Conservation (phyloP, 2,113 vertebrate genomes). For the Semnornis frantzii region DNA sequence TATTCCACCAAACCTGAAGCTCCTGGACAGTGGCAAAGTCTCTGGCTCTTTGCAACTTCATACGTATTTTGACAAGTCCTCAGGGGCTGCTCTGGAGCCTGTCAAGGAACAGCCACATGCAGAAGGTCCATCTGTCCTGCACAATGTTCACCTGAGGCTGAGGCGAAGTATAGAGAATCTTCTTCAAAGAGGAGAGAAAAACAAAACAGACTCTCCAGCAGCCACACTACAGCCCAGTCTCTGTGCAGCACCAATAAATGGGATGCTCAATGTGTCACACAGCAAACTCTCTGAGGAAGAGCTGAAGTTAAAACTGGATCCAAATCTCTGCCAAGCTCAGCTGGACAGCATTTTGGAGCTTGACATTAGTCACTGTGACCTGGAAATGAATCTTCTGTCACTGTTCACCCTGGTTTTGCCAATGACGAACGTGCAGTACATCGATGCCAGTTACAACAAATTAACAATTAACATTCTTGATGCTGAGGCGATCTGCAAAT, state of each 20-base stretch:
- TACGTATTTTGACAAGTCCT: neutral
- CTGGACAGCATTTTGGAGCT: constrained; percentile 3
- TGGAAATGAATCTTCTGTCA: constrained; percentile 22
- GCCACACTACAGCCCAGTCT: rapidly evolving
- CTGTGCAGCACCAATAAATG: neutral
- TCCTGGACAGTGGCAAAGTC: neutral
- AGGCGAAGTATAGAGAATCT: neutral
- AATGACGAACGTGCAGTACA: neutral
- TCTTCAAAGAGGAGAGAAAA: neutral
- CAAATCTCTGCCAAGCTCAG: neutral
- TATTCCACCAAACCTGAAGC: neutral
- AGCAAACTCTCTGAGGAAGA: constrained; percentile 3
- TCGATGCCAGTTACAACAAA: constrained; percentile 34
- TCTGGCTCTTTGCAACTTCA: neutral
- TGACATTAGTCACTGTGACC: constrained; percentile 14
- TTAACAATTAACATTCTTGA: constrained; percentile 30
- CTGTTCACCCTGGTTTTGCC: neutral
- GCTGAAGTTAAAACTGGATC: neutral
- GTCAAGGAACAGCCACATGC: rapidly evolving
- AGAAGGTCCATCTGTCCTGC: neutral
- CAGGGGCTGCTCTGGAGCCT: neutral
- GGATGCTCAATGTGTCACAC: neutral
- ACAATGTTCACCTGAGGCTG: neutral
- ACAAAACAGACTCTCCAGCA: neutral
- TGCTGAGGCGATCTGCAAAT: rapidly evolving